Base-by-base conservation (phyloP, 2,797 vertebrate species). In the Lithobates sylvaticus region DNA sequence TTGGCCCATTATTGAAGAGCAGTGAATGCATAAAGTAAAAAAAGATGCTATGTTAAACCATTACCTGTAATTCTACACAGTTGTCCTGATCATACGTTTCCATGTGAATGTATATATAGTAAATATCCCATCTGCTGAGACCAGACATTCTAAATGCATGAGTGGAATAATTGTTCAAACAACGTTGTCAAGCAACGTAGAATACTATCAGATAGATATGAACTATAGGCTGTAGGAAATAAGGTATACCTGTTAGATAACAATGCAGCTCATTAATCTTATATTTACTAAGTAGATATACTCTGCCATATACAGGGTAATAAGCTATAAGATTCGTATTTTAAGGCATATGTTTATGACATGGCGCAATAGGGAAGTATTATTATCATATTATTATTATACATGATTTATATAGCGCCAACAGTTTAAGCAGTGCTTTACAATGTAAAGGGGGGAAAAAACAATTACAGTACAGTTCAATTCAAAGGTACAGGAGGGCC, bases 281-380 rank as follows among this genome's bases (percentile, higher is more conserved):
- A 77, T 84, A 84, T 84, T 84, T 84, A 58, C 73, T 50, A 54
- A 44, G 39, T 47, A 54, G 39, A 74, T 81, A 81, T 58, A 72
- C 29, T 69, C 18, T 21, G 8, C 34, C 58, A 26, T 39, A 21
- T 10, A 26, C 61, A 67, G 36, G 39, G 23, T 78, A 78, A 67
- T 78, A 8, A 78, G 26, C 47, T 80, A 16, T 8, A 80, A n/a
- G 42, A n/a, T 79, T 10, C 10, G 8, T 16, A 23, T 61, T 69
- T 69, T 69, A 44, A 27, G 26, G 4, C 5, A 16, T 18, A 36
- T 15, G 34, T 54, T 71, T 71, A 34, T 47, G 65, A 39, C 29
- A 2, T 61, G 21, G 54, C 21, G 21, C 21, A 61, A 23, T 61
- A 7, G 21, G 54, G 8, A 61, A 23, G 10, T 23, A 23, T 61